Percentiles rank a stretch among this genome's conserved stretches.
These are phyloP conservation scores for Cyprinus carpio DNA, from an alignment of 2,113 vertebrate species.

Conservation along the genomic window DNA sequence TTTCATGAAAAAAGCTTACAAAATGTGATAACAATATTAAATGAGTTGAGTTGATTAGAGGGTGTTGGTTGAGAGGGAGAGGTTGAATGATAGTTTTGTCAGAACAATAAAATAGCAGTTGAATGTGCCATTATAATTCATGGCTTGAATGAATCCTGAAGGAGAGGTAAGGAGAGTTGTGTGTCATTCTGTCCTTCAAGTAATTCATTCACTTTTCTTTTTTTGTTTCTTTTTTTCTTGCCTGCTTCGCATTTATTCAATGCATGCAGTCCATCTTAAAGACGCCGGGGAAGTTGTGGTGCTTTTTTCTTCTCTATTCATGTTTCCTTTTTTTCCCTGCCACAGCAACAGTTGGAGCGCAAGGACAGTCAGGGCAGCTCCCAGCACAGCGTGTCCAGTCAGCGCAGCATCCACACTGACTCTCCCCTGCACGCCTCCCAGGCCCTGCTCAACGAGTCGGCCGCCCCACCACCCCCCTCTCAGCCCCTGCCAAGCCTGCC, in stretches of 20 bases:
- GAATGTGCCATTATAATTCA: background rate
- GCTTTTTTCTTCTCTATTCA: slow-evolving; percentile 8
- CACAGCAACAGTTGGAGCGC: slow-evolving; percentile 93
- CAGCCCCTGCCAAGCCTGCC: slow-evolving; percentile 76
- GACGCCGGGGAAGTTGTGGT: background rate
- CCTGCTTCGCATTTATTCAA: background rate
- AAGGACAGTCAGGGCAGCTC: slow-evolving; percentile 99
- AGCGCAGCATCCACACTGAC: slow-evolving; percentile 87
- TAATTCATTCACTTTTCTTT: background rate
- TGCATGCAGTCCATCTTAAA: background rate
- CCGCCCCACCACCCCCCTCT: slow-evolving; percentile 70
- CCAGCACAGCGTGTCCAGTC: slow-evolving; percentile 93
- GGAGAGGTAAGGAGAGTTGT: background rate
- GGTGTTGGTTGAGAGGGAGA: background rate
- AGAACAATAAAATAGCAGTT: background rate
- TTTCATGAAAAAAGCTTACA: background rate
- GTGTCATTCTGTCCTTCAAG: slow-evolving; percentile 13
- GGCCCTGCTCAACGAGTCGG: slow-evolving; percentile 76
- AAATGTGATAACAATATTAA: background rate
- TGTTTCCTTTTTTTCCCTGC: background rate
- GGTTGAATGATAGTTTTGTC: background rate
- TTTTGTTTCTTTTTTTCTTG: background rate
- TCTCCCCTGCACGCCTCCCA: slow-evolving; percentile 85
- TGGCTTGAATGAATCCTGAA: background rate
- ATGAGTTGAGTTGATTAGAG: background rate